Conservation (phyloP, 1,140 invertebrate species). For the Lordiphosa collinella region DNA sequence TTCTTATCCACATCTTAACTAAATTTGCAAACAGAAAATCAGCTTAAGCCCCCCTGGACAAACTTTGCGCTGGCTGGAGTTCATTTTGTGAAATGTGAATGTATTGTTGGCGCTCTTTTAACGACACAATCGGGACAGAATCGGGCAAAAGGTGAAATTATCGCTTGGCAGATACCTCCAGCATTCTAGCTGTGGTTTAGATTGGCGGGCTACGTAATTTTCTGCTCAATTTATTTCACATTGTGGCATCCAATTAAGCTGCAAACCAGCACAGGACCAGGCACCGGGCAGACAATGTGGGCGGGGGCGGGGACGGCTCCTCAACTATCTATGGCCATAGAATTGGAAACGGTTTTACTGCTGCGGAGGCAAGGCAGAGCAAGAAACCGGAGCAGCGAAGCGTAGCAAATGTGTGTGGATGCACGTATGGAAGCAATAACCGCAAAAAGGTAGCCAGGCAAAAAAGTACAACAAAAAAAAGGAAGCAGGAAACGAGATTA, state of each 20-base stretch:
- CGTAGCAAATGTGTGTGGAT: conserved; percentile 42
- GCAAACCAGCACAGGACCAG: conserved; percentile 45
- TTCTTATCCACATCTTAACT: too few relatives aligned
- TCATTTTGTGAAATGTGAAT: too few relatives aligned
- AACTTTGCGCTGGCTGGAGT: too few relatives aligned
- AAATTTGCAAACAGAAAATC: too few relatives aligned
- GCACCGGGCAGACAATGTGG: conserved; percentile 20
- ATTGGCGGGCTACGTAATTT: conserved; percentile 79
- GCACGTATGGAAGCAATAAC: conserved; percentile 35
- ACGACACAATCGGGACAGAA: conserved; percentile 53
- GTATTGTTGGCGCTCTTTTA: conserved; percentile 22
- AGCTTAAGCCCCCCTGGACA: too few relatives aligned
- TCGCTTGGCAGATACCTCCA: conserved; percentile 16
- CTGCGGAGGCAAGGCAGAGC: conserved; percentile 11
- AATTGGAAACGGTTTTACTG: conserved; percentile 17
- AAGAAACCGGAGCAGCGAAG: conserved; percentile 12
- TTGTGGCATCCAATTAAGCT: conserved; percentile 79
- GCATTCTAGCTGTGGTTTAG: conserved; percentile 55
- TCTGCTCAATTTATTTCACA: conserved; percentile 80
- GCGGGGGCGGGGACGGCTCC: neutral
- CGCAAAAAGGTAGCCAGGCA: conserved; percentile 46
- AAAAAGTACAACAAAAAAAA: conserved; percentile 1
- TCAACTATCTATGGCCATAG: conserved; percentile 30
- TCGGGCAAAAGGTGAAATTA: conserved; percentile 39
- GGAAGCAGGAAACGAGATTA: conserved; percentile 7